phyloP scores from a whole-genome alignment of 2,797 vertebrate genomes.

The Alosa sapidissima region DNA sequence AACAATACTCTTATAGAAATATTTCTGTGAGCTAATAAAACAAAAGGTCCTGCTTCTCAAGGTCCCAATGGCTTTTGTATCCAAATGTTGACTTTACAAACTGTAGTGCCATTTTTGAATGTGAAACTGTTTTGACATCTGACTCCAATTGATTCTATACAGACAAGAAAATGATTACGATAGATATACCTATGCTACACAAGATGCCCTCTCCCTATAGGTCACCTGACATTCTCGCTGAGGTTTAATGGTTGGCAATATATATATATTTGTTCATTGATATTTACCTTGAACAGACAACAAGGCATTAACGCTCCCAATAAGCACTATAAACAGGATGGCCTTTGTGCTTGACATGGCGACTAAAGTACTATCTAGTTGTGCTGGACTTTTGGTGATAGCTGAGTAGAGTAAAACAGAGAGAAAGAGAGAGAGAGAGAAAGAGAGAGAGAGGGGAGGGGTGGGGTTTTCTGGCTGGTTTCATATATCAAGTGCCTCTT shows the following conservation, averaged over 20 bases:
- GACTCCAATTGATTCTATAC: slow-evolving; percentile 50
- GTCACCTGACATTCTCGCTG: slow-evolving; percentile 64
- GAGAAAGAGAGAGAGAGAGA: slow-evolving; percentile 34
- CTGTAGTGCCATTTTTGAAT: slow-evolving; percentile 65
- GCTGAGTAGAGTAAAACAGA: slow-evolving; percentile 47
- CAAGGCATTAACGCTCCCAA: slow-evolving; percentile 29
- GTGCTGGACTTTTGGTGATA: slow-evolving; percentile 66
- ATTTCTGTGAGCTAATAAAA: slow-evolving; percentile 67
- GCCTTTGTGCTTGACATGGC: slow-evolving; percentile 34
- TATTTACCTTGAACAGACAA: slow-evolving; percentile 57
- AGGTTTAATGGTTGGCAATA: slow-evolving; percentile 60
- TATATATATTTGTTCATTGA: slow-evolving; percentile 57
- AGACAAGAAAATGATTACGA: slow-evolving; percentile 56
- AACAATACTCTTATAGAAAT: slow-evolving; percentile 72
- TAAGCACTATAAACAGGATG: slow-evolving; percentile 29
- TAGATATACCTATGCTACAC: slow-evolving; percentile 65
- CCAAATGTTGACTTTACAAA: slow-evolving; percentile 57
- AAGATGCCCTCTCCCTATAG: slow-evolving; percentile 59
- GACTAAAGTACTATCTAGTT: slow-evolving; percentile 54
- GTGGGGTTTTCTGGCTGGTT: slow-evolving; percentile 58
- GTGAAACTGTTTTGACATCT: slow-evolving; percentile 60
- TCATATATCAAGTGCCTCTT: slow-evolving; percentile 71
- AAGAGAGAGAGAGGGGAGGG: slow-evolving; percentile 49
- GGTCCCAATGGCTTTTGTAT: slow-evolving; percentile 65
- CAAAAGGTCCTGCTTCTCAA: slow-evolving; percentile 61